Evolutionary conservation across 35 echinoderm and acorn worm species (phyloP), one percentile per base, ranked within the genome.

Genomic region (Ptychodera flava): DNA sequence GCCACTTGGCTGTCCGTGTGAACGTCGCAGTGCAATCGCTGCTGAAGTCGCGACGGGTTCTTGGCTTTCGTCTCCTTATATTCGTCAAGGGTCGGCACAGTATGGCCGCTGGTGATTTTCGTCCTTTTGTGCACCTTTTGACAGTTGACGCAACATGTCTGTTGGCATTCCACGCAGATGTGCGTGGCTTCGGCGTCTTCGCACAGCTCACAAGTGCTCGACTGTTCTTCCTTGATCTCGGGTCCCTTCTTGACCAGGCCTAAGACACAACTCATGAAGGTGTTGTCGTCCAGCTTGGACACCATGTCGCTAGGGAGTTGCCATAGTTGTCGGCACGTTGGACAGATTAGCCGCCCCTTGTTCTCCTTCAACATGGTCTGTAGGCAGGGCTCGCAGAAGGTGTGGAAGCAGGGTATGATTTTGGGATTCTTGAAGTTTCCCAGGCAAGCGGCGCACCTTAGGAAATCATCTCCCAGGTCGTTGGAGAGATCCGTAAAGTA

Each of bases 141-240:
- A 38, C 87, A 89, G 16, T 35, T 37, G 34, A 35, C 34, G 31
- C 87, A 89, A 29, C 81, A 81, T 30, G 36, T 82, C 28, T 89
- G 79, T 31, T 89, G 32, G 35, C 87, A 89, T 27, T 89, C 87
- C 31, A 89, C 76, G 34, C 87, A 89, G 2, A 79, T 30, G 12
- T 79, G 53, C 16, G 30, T 83, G 6, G 80, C 36, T 27, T 81
- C 87, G 28, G 30, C 28, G 27, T 29, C 80, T 31, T 80, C 79
- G 22, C 45, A 64, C 45, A 64, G 22, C 45, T 64, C 45, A 64
- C 45, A 64, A 12, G 22, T 22, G 22, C 45, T 64, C 22, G 45
- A 22, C 45, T 64, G 6, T 12, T 22, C 45, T 64, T 22, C 45
- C 6, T 6, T 64, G 22, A 6, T 22, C 6, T 6, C 22, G 6